Conservation (phyloP, 2,888 invertebrate species). For the Nymphalis c-album region DNA sequence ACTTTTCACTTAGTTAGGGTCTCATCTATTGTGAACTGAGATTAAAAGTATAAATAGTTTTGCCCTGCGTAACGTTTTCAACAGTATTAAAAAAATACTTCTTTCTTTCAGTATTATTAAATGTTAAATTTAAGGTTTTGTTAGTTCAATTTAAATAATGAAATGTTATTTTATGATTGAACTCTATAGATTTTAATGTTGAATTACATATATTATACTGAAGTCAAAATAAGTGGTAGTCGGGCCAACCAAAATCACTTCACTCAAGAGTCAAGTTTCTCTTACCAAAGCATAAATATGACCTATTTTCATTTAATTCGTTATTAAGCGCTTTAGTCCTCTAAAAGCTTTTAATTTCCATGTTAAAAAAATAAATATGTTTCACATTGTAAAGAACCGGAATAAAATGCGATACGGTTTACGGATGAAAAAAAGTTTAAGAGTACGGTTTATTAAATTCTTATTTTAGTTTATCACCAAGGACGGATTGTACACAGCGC, state of each 20-base stretch:
- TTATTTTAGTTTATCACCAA: conserved; percentile 28
- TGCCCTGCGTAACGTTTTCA: no score
- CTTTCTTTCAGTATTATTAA: no score
- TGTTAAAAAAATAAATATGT: conserved; percentile 41
- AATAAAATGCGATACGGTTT: conserved; percentile 38
- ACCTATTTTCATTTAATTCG: conserved; percentile 42
- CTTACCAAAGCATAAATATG: conserved; percentile 42
- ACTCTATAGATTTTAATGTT: conserved; percentile 32
- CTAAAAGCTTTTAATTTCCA: conserved; percentile 42
- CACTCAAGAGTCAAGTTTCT: conserved; percentile 39
- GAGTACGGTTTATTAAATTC: conserved; percentile 34
- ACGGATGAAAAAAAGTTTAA: conserved; percentile 36
- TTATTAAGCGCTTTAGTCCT: conserved; percentile 41
- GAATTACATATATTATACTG: conserved; percentile 36
- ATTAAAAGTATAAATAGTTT: no score
- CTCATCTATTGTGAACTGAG: no score
- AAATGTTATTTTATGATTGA: conserved; percentile 7
- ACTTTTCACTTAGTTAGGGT: no score
- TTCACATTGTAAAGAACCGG: conserved; percentile 42
- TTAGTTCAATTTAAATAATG: not conserved
- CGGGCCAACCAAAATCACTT: conserved; percentile 38
- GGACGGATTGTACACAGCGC: conserved; percentile 10
- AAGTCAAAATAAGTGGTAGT: conserved; percentile 33
- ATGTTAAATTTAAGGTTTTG: no score
- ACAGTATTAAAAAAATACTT: no score